Evolutionary conservation across 2,113 vertebrate species (phyloP).

Genomic region (Tychaedon coryphoeus): DNA sequence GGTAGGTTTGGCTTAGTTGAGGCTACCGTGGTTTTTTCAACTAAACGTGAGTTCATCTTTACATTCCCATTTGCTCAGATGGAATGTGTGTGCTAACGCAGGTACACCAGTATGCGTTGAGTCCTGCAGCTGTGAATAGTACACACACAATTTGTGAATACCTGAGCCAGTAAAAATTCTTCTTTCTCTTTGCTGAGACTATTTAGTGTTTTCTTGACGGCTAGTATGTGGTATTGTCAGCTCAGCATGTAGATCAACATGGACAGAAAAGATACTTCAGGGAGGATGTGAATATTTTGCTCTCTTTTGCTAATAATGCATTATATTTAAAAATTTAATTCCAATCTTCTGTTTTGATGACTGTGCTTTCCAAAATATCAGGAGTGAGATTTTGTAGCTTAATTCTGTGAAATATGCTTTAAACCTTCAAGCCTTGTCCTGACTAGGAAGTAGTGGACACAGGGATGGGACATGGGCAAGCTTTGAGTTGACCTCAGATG

Average conservation of each 20-base stretch:
- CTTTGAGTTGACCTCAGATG: background rate
- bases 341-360: background rate
- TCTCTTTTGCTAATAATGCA: background rate
- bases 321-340: background rate
- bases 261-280: background rate
- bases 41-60: background rate
- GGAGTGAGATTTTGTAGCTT: background rate
- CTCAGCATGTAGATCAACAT: background rate
- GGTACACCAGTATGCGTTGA: fast-evolving
- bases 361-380: background rate
- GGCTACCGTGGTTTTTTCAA: background rate
- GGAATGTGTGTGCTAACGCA: background rate
- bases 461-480: background rate
- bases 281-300: background rate
- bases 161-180: background rate
- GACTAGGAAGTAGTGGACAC: fast-evolving
- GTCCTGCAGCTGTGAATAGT: background rate
- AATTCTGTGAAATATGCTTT: background rate
- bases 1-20: background rate
- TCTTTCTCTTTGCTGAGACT: background rate
- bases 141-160: fast-evolving
- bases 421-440: background rate
- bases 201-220: background rate
- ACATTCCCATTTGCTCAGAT: background rate
- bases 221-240: background rate